Percentiles rank a stretch among this genome's conserved stretches.
Conservation (phyloP, 2,797 vertebrate species). For the Amazona finschi region DNA sequence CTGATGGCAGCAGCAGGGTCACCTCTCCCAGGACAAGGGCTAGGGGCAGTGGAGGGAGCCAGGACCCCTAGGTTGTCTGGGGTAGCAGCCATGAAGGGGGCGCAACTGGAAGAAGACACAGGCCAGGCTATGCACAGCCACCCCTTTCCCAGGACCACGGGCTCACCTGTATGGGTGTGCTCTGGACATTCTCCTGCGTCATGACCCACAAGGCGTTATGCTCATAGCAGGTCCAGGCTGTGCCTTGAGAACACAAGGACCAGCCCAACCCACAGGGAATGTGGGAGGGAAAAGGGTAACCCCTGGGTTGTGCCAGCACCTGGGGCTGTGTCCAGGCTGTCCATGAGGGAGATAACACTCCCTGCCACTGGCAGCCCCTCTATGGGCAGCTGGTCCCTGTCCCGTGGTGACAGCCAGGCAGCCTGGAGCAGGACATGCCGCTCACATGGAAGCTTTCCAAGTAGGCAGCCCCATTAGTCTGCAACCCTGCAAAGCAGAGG, state of each 20-base stretch:
- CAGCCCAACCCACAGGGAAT: background rate
- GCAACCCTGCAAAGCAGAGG: background rate
- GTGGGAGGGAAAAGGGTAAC: background rate
- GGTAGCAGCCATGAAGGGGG: rapidly evolving
- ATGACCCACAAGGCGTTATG: background rate
- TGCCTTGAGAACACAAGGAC: background rate
- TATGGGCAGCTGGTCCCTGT: background rate
- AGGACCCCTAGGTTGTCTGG: background rate
- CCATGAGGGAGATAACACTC: background rate
- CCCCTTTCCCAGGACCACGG: rapidly evolving
- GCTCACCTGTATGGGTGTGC: background rate
- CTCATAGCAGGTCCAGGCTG: background rate
- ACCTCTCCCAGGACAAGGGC: background rate
- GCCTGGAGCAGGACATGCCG: background rate
- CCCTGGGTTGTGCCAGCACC: background rate
- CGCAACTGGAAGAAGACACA: background rate
- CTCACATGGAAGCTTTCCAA: background rate
- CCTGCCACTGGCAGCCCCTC: background rate
- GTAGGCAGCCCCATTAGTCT: background rate
- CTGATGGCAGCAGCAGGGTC: background rate
- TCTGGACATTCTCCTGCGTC: background rate
- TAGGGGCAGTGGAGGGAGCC: background rate
- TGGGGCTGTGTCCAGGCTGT: background rate
- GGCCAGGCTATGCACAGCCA: background rate
- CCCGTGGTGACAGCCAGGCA: background rate